Conservation (phyloP, 2,888 invertebrate genomes). For the Trileptium ribeirensis region DNA sequence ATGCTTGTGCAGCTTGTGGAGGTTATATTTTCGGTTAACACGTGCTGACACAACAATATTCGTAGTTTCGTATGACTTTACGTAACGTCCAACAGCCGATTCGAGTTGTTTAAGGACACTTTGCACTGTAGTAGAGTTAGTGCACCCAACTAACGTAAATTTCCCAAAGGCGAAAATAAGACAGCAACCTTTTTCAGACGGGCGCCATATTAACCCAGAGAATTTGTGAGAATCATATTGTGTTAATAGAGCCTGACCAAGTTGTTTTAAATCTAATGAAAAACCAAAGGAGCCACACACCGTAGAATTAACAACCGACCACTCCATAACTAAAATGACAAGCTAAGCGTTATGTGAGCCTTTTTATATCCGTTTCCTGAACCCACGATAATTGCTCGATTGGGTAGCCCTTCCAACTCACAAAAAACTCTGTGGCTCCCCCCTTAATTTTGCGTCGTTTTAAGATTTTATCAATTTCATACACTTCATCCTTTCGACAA, state of each 20-base stretch:
- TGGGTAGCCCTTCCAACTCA: conserved; percentile 1
- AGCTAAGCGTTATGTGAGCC: neutral
- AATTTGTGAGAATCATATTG: neutral
- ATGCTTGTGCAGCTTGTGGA: too few relatives aligned
- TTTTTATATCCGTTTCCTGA: neutral
- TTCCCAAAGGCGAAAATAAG: too few relatives aligned
- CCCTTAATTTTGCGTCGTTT: neutral
- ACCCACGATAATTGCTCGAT: neutral
- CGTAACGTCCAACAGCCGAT: too few relatives aligned
- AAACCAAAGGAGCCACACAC: neutral
- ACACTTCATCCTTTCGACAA: neutral
- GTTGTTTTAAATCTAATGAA: neutral
- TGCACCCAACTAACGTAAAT: too few relatives aligned
- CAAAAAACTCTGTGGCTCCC: neutral
- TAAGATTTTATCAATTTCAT: conserved; percentile 7
- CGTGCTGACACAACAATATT: too few relatives aligned
- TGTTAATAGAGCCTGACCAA: neutral
- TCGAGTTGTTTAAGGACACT: too few relatives aligned
- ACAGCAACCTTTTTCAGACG: too few relatives aligned
- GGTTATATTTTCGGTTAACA: too few relatives aligned
- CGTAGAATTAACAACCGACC: neutral
- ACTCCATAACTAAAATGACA: neutral
- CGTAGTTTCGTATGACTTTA: too few relatives aligned
- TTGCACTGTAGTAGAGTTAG: too few relatives aligned
- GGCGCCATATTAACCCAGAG: too few relatives aligned